Evolutionary conservation across 2,113 vertebrate species (phyloP).

Genomic region (Oreochromis tanganicae): DNA sequence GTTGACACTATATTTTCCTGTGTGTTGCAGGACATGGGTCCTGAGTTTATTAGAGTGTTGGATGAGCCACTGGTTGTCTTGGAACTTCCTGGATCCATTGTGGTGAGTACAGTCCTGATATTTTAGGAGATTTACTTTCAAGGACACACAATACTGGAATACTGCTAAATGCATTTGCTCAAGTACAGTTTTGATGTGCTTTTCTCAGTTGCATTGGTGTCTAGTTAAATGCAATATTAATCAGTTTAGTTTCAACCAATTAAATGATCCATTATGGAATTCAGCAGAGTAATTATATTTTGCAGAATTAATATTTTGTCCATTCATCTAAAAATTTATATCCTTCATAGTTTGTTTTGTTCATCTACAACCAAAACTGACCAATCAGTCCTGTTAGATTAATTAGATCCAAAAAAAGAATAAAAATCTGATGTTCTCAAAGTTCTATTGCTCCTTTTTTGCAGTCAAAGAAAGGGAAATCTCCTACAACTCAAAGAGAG

Average conservation of each 20-base stretch:
- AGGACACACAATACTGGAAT: background rate
- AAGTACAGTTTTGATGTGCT: background rate
- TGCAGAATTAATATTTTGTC: background rate
- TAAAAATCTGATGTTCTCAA: background rate
- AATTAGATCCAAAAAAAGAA: background rate
- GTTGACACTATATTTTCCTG: rapidly evolving
- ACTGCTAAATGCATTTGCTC: background rate
- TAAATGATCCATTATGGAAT: rapidly evolving
- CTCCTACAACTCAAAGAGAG: conserved; percentile 75
- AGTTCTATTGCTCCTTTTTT: background rate
- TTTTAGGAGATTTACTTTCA: background rate
- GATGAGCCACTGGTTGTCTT: conserved; percentile 75
- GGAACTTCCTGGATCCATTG: conserved; percentile 82
- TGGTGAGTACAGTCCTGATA: conserved; percentile 66
- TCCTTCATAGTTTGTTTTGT: background rate
- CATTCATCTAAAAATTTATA: background rate
- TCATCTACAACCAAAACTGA: background rate
- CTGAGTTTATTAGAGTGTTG: conserved; percentile 79
- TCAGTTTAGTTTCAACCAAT: background rate
- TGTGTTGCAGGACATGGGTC: conserved; percentile 72
- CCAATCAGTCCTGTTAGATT: background rate
- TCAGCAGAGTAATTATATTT: background rate
- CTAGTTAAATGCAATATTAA: background rate
- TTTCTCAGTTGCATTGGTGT: background rate
- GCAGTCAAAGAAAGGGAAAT: conserved; percentile 85